Evolutionary conservation across 2,113 vertebrate species (phyloP).

Genomic region (Prunella fulvescens): DNA sequence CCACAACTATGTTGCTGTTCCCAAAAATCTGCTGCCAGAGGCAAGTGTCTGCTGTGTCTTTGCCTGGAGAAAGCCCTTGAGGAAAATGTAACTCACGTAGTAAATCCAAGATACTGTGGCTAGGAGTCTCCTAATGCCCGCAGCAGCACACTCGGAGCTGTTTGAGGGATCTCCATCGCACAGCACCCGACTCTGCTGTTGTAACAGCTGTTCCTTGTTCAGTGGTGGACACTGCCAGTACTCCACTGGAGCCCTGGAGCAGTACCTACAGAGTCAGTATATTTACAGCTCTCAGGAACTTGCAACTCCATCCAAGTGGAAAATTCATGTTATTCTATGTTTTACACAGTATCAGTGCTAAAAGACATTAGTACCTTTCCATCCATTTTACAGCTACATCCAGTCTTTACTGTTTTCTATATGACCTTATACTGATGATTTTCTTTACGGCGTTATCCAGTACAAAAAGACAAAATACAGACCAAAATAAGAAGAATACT

Average conservation of each 20-base stretch:
- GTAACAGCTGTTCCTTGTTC: background rate
- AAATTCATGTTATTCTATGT: constrained; percentile 8
- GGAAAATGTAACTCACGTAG: background rate
- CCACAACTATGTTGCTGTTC: background rate
- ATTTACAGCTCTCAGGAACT: background rate
- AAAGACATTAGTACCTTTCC: background rate
- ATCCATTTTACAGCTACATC: background rate
- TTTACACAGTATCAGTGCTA: background rate
- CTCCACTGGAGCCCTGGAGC: background rate
- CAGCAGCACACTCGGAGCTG: background rate
- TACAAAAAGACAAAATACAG: background rate
- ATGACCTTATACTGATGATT: background rate
- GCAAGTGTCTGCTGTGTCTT: background rate
- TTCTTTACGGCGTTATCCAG: background rate
- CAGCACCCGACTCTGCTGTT: background rate
- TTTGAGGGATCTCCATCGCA: background rate
- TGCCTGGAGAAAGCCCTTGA: background rate
- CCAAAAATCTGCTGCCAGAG: background rate
- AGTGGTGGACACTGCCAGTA: background rate
- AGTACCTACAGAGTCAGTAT: background rate
- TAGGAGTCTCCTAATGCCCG: background rate
- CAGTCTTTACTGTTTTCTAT: background rate
- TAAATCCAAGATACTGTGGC: background rate
- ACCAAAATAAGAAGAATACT: background rate
- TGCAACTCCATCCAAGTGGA: background rate